These are phyloP conservation scores for Campoplex nolae DNA, from an alignment of 2,888 invertebrate genomes.

Conservation along the genomic window DNA sequence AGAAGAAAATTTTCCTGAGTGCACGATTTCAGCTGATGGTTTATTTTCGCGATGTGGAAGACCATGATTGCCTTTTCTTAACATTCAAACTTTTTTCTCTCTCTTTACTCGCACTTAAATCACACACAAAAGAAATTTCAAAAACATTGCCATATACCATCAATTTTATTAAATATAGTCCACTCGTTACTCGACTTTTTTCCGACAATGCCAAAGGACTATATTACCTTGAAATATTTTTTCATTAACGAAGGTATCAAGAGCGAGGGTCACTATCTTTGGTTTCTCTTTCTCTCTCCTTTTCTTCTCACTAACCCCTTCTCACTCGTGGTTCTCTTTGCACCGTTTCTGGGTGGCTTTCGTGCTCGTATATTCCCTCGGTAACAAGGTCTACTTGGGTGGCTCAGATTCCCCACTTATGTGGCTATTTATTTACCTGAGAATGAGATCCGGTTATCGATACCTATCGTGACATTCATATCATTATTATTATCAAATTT, in stretches of 20 bases:
- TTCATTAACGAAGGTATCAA: conserved; percentile 78
- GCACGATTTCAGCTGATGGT: conserved; percentile 40
- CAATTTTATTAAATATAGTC: neutral
- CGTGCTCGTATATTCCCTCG: conserved; percentile 73
- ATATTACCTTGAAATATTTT: conserved; percentile 6
- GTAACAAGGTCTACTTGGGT: conserved; percentile 83
- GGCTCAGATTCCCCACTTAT: conserved; percentile 72
- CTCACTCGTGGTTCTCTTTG: conserved; percentile 33
- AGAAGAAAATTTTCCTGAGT: conserved; percentile 40
- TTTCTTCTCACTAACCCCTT: conserved; percentile 44
- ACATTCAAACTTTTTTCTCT: neutral
- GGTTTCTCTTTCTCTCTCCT: conserved; percentile 42
- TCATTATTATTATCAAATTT: conserved; percentile 48
- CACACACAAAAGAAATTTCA: neutral
- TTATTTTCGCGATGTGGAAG: conserved; percentile 26
- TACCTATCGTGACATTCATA: conserved; percentile 46
- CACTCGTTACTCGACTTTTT: neutral
- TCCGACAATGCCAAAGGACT: neutral
- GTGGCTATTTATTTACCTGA: conserved; percentile 58
- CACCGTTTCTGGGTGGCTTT: conserved; percentile 79
- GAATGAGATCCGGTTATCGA: conserved; percentile 55
- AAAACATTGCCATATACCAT: neutral
- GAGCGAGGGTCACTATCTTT: conserved; percentile 64
- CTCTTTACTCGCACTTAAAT: neutral
- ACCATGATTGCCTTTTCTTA: conserved; percentile 17